A percentile compares a stretch with the other conserved stretches of the same genome.
These are phyloP conservation scores for Pyrrhosoma nymphula DNA, from an alignment of 2,888 invertebrate species.

Conservation along the genomic window DNA sequence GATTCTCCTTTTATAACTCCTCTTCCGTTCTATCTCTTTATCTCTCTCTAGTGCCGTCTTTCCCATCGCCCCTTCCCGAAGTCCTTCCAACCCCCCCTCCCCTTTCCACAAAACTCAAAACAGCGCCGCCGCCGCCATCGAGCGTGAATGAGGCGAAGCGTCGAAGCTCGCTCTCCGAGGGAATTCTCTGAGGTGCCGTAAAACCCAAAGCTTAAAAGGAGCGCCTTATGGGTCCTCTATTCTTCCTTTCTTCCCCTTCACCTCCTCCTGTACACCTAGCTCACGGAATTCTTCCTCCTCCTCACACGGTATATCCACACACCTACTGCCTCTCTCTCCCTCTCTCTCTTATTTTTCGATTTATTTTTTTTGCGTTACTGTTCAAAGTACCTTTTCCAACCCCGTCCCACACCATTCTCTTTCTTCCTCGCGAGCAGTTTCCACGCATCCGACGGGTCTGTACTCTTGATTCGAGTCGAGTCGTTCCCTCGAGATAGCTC, in stretches of 20 bases:
- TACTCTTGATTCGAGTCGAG: no score
- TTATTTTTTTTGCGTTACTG: background rate
- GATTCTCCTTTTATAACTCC: slow-evolving; percentile 10
- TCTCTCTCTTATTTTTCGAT: background rate
- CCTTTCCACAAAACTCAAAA: background rate
- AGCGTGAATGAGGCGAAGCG: background rate
- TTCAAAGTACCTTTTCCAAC: background rate
- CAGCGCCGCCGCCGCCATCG: no score
- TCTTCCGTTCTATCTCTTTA: background rate
- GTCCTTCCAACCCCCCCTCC: background rate
- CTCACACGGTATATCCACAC: no score
- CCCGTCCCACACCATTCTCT: background rate
- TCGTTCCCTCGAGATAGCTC: background rate
- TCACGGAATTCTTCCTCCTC: no score
- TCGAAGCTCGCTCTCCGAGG: background rate
- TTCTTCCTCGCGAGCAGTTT: background rate
- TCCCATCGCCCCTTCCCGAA: background rate
- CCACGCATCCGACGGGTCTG: background rate
- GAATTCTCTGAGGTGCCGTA: background rate
- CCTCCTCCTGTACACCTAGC: background rate
- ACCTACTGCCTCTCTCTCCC: background rate
- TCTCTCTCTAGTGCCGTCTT: background rate
- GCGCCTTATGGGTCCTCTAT: background rate
- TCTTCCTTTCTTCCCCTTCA: background rate
- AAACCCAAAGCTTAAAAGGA: slow-evolving; percentile 1